Conservation (phyloP, 2,797 vertebrate species). For the Syngnathus acus region DNA sequence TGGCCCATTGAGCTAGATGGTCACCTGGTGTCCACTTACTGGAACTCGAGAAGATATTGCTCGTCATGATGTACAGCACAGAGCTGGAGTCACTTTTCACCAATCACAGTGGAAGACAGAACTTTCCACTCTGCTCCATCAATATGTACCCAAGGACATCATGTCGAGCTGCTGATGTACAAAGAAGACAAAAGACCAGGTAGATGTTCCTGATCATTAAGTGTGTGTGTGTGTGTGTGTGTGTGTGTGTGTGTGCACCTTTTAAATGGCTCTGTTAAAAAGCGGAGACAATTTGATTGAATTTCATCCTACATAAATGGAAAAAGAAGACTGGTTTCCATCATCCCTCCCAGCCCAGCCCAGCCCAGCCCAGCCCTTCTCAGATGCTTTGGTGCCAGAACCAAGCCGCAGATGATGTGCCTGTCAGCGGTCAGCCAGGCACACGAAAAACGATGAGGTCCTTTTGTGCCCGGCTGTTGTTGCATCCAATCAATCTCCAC, state of each 20-base stretch:
- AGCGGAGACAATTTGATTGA: too few relatives aligned
- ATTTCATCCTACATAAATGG: too few relatives aligned
- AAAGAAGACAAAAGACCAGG: background rate
- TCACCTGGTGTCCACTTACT: too few relatives aligned
- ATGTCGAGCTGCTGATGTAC: background rate
- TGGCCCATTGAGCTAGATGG: too few relatives aligned
- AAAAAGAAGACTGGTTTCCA: background rate
- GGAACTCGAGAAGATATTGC: background rate
- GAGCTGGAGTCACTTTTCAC: background rate
- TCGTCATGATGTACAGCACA: background rate
- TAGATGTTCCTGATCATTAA: background rate
- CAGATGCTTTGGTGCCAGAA: conserved; percentile 4
- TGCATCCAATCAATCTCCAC: conserved; percentile 53
- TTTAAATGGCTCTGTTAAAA: too few relatives aligned
- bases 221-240: background rate
- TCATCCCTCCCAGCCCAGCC: background rate
- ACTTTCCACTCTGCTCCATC: background rate
- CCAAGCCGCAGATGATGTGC: conserved; percentile 20
- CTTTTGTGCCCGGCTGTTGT: conserved; percentile 34
- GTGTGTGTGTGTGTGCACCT: background rate
- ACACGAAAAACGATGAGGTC: conserved; percentile 43
- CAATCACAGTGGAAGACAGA: background rate
- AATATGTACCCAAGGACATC: background rate
- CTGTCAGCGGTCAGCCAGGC: conserved; percentile 20
- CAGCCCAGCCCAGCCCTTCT: background rate